A percentile compares a stretch with the other conserved stretches of the same genome.
These are phyloP conservation scores for Drosophila picticornis DNA, from an alignment of 2,888 invertebrate species.

Conservation along the genomic window DNA sequence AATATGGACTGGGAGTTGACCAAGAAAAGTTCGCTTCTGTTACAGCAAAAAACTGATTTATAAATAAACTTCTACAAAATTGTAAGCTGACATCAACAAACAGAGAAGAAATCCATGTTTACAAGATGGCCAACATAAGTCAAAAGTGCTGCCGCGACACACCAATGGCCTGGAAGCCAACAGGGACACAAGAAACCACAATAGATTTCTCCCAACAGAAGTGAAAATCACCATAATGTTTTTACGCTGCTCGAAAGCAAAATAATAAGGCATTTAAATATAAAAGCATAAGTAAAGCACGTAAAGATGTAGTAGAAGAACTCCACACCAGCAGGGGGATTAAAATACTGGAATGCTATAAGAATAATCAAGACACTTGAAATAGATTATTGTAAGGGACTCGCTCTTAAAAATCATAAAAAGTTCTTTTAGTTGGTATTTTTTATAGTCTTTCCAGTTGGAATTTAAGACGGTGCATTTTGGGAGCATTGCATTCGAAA, in stretches of 20 bases:
- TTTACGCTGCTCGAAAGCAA: constrained; percentile 36
- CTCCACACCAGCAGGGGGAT: background rate
- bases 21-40: constrained; percentile 37
- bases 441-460: background rate
- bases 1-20: constrained; percentile 36
- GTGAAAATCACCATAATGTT: constrained; percentile 45
- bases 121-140: constrained; percentile 58
- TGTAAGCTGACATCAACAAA: constrained; percentile 65
- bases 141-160: constrained; percentile 31
- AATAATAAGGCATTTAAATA: constrained; percentile 51
- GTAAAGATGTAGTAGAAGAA: constrained; percentile 3
- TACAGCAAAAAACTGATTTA: constrained; percentile 72
- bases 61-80: constrained; percentile 72
- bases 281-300: constrained; percentile 34
- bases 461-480: background rate
- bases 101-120: constrained; percentile 45
- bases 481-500: background rate
- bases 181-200: constrained; percentile 35
- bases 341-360: background rate
- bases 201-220: constrained; percentile 28
- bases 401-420: background rate
- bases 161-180: constrained; percentile 15
- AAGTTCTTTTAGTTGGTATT: background rate
- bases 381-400: background rate
- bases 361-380: background rate